Evolutionary conservation across 2,797 vertebrate genomes (phyloP).

Genomic region (Stomatorhinus walkeri): DNA sequence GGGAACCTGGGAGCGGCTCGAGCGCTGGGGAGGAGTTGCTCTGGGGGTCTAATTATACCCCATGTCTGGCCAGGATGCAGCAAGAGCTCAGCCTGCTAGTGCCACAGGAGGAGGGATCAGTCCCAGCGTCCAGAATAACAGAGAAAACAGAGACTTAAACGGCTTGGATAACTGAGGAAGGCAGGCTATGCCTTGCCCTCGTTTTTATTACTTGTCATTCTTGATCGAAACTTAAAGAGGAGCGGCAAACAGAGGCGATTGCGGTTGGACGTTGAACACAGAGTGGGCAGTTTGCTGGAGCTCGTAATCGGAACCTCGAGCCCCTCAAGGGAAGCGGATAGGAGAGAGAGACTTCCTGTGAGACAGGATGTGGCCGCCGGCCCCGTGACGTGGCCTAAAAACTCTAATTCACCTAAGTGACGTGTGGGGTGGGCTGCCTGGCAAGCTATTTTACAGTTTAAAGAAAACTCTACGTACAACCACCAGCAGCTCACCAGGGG

Average conservation of each 20-base stretch:
- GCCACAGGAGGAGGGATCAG: not conserved
- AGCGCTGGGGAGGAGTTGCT: not conserved
- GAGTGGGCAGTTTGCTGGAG: not conserved
- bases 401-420: not conserved
- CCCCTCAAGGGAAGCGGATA: not conserved
- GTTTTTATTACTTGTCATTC: not conserved
- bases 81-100: constrained; percentile 26
- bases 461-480: not conserved
- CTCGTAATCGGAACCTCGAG: not conserved
- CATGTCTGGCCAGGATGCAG: constrained; percentile 1
- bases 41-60: constrained; percentile 32
- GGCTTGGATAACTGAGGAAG: not conserved
- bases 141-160: not conserved
- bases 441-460: not conserved
- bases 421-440: not conserved
- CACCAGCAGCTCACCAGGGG: not conserved
- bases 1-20: not conserved
- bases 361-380: constrained; percentile 17
- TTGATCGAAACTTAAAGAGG: not conserved
- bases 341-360: not conserved
- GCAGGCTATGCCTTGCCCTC: not conserved
- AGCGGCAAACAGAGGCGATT: not conserved
- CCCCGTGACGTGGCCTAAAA: not conserved
- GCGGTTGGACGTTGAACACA: not conserved
- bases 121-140: not conserved